Base-by-base conservation (phyloP, 2,797 vertebrate genomes). In the Phyllotis vaccarum region DNA sequence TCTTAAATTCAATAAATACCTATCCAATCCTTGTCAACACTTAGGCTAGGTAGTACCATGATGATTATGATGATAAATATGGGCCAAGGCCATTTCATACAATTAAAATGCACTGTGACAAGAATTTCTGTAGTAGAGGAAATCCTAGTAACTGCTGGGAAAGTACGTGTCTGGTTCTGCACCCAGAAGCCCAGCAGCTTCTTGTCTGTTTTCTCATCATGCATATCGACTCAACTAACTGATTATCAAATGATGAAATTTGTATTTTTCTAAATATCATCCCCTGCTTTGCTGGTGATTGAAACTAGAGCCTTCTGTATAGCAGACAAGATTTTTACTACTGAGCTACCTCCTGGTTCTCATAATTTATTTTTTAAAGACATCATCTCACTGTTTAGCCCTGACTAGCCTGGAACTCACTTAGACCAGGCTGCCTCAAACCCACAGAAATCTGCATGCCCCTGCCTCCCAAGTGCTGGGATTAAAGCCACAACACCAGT, bases 1-100 rank as follows among this genome's bases (percentile, higher is more conserved):
- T 70, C 54, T 94, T 93, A 83, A 83, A 95, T 86, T 64, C 54
- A 90, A 43, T 70, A 87, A 19, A 37, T 86, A 91, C 78, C 92
- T 88, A 68, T 80, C 89, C 19, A 68, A 90, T 49, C 31, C 64
- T 95, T 72, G 52, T 40, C 87, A 68, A n/a, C 52, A 66, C 58
- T 37, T 29, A 6, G 95, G 54, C 17, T 64, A 82, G 74, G 64
- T 21, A 34, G 64, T 54, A 82, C 75, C 9, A 60, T 94, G 64
- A 70, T 21, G 66, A n/a, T 91, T 89, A 80, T 81, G 24, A 82
- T 85, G 52, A 68, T 49, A 94, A 89, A 58, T 85, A 19, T 10
- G 24, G 43, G 10, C 70, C 31, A 17, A 31, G 93, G 60, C 46
- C 40, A 19, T 88, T 60, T 91, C 24, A 17, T 56, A 82, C 31